These are phyloP conservation scores for Bolborhynchus lineola DNA, from an alignment of 2,113 vertebrate species.

Conservation along the genomic window DNA sequence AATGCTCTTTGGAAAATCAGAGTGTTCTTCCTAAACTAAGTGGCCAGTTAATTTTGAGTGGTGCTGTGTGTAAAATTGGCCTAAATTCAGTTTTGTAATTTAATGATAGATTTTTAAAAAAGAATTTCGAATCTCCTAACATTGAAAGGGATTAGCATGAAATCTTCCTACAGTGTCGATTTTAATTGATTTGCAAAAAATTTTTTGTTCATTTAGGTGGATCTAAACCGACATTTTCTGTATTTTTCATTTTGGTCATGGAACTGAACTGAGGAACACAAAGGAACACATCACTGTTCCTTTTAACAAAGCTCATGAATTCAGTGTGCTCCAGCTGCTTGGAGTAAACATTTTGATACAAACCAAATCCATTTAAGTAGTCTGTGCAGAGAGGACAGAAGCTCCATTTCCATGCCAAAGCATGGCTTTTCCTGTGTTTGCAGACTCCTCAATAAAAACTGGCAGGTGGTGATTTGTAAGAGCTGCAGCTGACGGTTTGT, in stretches of 20 bases:
- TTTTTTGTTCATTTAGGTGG: not conserved
- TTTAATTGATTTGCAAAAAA: not conserved
- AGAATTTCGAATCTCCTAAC: not conserved
- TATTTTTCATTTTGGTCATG: not conserved
- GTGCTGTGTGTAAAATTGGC: not conserved
- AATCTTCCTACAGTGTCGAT: not conserved
- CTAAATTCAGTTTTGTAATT: not conserved
- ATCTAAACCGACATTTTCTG: not conserved
- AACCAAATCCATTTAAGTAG: not conserved
- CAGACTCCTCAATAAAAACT: not conserved
- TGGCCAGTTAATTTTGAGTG: not conserved
- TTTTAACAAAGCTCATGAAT: not conserved
- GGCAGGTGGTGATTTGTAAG: not conserved
- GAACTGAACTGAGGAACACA: not conserved
- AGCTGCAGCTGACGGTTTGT: not conserved
- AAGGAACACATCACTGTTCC: not conserved
- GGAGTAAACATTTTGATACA: constrained; percentile 8
- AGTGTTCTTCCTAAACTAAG: not conserved
- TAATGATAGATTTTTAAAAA: accelerated
- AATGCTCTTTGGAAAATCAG: not conserved
- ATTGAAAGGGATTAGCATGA: not conserved
- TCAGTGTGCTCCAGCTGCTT: not conserved
- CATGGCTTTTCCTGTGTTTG: constrained; percentile 8
- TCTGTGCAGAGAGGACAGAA: not conserved
- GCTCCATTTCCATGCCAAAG: not conserved